phyloP scores from a whole-genome alignment of 2,113 vertebrate genomes.

The Neodontobutis hainanensis region DNA sequence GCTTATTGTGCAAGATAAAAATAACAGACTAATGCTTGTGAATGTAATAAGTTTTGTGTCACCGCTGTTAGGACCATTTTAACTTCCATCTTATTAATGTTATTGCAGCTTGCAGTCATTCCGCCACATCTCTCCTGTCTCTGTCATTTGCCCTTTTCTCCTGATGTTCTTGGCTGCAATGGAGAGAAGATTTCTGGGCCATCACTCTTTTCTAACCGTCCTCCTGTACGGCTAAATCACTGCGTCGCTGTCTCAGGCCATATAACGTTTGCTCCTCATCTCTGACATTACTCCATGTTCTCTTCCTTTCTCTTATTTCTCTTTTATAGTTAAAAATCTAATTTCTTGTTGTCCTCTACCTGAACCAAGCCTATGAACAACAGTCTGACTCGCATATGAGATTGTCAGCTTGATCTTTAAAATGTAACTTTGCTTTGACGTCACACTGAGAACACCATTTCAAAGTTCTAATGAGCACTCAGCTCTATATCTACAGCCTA shows the following conservation, averaged over 20 bases:
- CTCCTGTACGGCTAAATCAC: slow-evolving; percentile 28
- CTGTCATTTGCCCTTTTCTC: slow-evolving; percentile 54
- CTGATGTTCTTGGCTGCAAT: slow-evolving; percentile 56
- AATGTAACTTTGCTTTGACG: too few relatives aligned
- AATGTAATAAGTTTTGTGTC: too few relatives aligned
- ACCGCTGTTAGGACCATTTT: too few relatives aligned
- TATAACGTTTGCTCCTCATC: slow-evolving; percentile 38
- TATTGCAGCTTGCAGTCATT: slow-evolving; percentile 48
- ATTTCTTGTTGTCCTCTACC: too few relatives aligned
- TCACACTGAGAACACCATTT: too few relatives aligned
- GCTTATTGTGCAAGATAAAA: too few relatives aligned
- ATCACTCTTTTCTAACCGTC: slow-evolving; percentile 35
- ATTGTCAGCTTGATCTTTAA: too few relatives aligned
- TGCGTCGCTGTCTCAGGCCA: slow-evolving; percentile 28
- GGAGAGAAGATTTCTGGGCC: slow-evolving; percentile 56
- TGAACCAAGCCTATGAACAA: too few relatives aligned
- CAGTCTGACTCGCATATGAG: too few relatives aligned
- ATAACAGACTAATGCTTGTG: too few relatives aligned
- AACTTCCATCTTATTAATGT: slow-evolving; percentile 64
- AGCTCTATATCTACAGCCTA: too few relatives aligned
- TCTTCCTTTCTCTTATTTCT: slow-evolving; percentile 2
- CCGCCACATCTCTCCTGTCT: slow-evolving; percentile 44
- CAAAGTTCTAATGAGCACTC: too few relatives aligned
- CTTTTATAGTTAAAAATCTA: neutral
- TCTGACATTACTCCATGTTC: slow-evolving; percentile 6